Evolutionary conservation across 2,113 vertebrate species (phyloP), one percentile per base, ranked within the genome.

Genomic region (Pimephales promelas): DNA sequence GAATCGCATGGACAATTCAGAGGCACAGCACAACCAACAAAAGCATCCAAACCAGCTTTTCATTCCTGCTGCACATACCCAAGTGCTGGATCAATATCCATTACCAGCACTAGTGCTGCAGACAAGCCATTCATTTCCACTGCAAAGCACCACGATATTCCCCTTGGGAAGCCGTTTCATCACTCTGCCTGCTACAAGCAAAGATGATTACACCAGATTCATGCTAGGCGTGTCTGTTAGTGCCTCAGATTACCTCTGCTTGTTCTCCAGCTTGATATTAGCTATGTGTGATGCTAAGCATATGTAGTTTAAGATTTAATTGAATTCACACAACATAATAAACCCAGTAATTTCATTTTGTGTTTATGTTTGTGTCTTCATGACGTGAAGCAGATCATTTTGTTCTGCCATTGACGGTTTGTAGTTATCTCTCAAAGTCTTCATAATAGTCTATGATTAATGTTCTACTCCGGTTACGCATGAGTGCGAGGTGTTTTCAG

Each of bases 51-150:
- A 68, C 79, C 83, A 24, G 11, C 70, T 82, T 74, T 73, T 74
- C 70, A 76, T 56, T 80, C 61, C 54, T 34, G 74, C 80, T 83
- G 80, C 85, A 78, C 75, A 83, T 85, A 59, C 78, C 84, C 75
- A 52, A 79, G 73, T 68, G 83, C 40, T 61, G 71, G 83, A 89
- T 90, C 88, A 86, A 89, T 90, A 88, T 73, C 87, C 84, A 89
- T 88, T 89, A 89, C 45, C 62, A 86, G 78, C 78, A 80, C 80
- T 80, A 61, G 72, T 76, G 64, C 86, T 84, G 81, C 86, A 83
- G 87, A 86, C 81, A 86, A 80, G 84, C 84, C 86, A 83, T 86
- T 87, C 82, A 85, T 88, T 89, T 83, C 73, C 83, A 79, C 83
- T 62, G 78, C 57, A 87, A 68, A 66, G 81, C 86, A 85, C 28